phyloP scores from a whole-genome alignment of 2,888 invertebrate species.

The Metacarcinus magister region DNA sequence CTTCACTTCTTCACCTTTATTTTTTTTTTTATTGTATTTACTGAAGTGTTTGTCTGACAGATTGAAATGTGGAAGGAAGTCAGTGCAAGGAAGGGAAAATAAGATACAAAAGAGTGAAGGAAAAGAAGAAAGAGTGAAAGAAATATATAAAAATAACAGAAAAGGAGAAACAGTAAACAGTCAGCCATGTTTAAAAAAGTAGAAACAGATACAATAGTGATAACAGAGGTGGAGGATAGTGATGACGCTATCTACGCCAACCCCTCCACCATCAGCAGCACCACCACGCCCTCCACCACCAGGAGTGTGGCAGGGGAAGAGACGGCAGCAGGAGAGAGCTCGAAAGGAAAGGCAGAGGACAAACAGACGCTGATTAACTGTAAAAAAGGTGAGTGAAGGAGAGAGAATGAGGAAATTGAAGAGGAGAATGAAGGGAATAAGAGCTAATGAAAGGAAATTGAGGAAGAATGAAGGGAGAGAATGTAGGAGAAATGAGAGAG shows the following conservation, averaged over 20 bases:
- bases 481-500: background rate
- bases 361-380: background rate
- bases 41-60: background rate
- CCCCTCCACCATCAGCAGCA: background rate
- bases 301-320: background rate
- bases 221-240: background rate
- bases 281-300: background rate
- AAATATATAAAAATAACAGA: background rate
- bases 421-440: background rate
- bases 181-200: background rate
- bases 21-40: background rate
- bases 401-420: background rate
- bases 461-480: background rate
- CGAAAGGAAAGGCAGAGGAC: background rate
- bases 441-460: background rate
- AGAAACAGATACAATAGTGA: background rate
- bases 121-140: background rate
- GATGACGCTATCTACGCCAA: background rate
- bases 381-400: background rate
- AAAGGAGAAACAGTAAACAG: background rate
- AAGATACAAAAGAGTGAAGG: background rate
- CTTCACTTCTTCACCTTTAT: background rate
- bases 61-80: background rate
- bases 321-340: background rate
- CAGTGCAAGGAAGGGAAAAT: background rate